Conservation (phyloP, 2,797 vertebrate genomes). For the Sylvilagus floridanus region DNA sequence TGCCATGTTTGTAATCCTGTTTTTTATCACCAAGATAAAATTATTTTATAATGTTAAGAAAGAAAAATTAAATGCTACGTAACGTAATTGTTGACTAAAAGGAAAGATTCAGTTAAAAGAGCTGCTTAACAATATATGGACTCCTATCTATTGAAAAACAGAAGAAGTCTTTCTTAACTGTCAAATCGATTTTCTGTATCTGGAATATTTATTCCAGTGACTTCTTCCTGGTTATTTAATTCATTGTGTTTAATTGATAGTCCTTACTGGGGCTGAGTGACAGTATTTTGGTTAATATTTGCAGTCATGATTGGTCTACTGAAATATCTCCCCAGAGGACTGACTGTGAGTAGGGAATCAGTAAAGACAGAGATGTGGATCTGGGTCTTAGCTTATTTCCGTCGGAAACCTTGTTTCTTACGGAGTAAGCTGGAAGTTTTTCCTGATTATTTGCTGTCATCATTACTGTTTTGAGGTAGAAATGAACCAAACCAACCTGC, state of each 20-base stretch:
- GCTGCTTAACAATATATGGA: neutral
- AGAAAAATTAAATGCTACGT: constrained; percentile 51
- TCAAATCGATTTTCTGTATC: constrained; percentile 53
- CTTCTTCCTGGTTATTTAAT: constrained; percentile 57
- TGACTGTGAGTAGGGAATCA: constrained; percentile 44
- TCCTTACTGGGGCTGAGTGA: constrained; percentile 57
- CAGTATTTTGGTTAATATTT: constrained; percentile 50
- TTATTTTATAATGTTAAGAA: constrained; percentile 42
- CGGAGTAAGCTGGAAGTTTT: constrained; percentile 62
- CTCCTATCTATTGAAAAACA: neutral
- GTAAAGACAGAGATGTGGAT: constrained; percentile 57
- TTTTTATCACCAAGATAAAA: neutral
- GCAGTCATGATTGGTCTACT: constrained; percentile 22
- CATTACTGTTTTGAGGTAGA: constrained; percentile 54
- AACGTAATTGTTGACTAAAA: constrained; percentile 17
- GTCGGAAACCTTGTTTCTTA: constrained; percentile 53
- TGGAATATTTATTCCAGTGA: constrained; percentile 58
- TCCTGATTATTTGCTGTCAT: constrained; percentile 57
- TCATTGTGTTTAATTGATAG: constrained; percentile 61
- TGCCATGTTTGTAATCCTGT: neutral
- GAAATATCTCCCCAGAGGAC: neutral
- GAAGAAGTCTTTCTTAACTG: constrained; percentile 37
- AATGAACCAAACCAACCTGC: constrained; percentile 40
- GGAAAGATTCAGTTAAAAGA: constrained; percentile 55
- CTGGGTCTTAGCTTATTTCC: constrained; percentile 39